These are phyloP conservation scores for Agelastica alni DNA, from an alignment of 2,888 invertebrate genomes.

Conservation along the genomic window DNA sequence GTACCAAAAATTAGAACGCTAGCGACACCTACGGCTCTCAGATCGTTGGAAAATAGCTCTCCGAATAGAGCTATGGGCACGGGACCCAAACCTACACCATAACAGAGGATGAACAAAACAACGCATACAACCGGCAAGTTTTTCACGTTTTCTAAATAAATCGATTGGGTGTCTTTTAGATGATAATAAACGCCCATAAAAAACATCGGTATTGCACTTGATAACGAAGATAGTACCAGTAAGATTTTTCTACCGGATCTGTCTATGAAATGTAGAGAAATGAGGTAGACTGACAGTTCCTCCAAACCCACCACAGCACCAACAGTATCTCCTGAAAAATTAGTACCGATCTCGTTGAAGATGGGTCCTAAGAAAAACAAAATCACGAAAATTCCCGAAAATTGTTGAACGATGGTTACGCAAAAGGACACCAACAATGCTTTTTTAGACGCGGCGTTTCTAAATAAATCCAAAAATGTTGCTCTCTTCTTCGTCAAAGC, in stretches of 20 bases:
- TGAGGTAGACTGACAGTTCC: constrained; percentile 69
- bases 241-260: constrained; percentile 71
- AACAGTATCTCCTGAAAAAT: constrained; percentile 64
- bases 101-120: constrained; percentile 71
- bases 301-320: constrained; percentile 77
- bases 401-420: constrained; percentile 81
- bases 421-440: constrained; percentile 73
- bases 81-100: constrained; percentile 72
- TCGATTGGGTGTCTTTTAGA: constrained; percentile 53
- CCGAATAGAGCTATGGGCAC: constrained; percentile 80
- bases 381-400: constrained; percentile 77
- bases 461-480: constrained; percentile 12
- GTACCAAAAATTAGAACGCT: constrained; percentile 18
- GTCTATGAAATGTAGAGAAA: constrained; percentile 75
- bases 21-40: constrained; percentile 66
- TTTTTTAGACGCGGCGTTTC: constrained; percentile 9
- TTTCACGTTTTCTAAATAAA: constrained; percentile 53
- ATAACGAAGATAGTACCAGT: constrained; percentile 68
- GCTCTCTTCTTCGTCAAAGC: constrained; percentile 1
- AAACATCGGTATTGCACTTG: constrained; percentile 67
- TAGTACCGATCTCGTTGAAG: constrained; percentile 69
- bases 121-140: constrained; percentile 74
- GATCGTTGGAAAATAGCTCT: constrained; percentile 77
- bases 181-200: constrained; percentile 64
- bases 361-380: constrained; percentile 75